phyloP scores from a whole-genome alignment of 1,140 invertebrate species.

The Artemia franciscana region DNA sequence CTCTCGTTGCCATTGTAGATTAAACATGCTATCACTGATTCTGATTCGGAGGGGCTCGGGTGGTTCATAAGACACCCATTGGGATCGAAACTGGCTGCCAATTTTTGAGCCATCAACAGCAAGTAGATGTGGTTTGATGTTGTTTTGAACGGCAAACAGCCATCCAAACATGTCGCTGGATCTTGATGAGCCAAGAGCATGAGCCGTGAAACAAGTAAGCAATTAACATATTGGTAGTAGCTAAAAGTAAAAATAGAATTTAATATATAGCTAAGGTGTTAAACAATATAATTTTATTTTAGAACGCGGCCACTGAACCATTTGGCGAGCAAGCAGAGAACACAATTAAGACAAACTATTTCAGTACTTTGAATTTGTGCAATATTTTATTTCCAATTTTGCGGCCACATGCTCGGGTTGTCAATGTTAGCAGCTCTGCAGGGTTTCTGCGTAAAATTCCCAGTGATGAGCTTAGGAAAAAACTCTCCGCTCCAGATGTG shows the following conservation, averaged over 20 bases:
- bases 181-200: too few species aligned
- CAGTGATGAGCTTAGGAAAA: slow-evolving; percentile 22
- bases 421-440: slow-evolving; percentile 42
- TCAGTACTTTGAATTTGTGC: slow-evolving; percentile 33
- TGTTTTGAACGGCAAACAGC: too few species aligned
- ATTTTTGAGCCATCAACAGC: too few species aligned
- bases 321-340: slow-evolving; percentile 39
- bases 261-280: not conserved
- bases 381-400: slow-evolving; percentile 40
- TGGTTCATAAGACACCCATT: too few species aligned
- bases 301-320: slow-evolving; percentile 30
- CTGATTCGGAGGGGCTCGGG: too few species aligned
- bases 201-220: too few species aligned
- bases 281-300: slow-evolving; percentile 1
- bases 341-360: slow-evolving; percentile 42
- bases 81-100: too few species aligned
- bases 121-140: too few species aligned
- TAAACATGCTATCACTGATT: too few species aligned
- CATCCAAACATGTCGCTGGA: too few species aligned
- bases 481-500: slow-evolving; percentile 26
- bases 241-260: not conserved
- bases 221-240: not conserved
- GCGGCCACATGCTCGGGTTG: slow-evolving; percentile 36
- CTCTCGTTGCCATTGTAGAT: too few species aligned
- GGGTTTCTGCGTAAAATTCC: slow-evolving; percentile 32